phyloP scores from a whole-genome alignment of 1,140 invertebrate species.

The Heliothis virescens region DNA sequence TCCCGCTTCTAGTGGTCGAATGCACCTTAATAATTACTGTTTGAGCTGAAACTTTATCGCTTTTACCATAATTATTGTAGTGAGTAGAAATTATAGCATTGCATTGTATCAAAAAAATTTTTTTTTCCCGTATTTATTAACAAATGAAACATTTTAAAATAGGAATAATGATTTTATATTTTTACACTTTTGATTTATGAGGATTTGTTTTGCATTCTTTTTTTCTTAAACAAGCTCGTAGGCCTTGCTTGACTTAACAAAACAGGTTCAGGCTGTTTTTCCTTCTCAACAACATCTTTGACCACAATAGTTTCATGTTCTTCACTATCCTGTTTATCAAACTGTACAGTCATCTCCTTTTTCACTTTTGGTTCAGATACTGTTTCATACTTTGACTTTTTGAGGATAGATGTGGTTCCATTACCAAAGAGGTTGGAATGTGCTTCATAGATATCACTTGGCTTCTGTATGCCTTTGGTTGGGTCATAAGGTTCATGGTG shows the following conservation, averaged over 20 bases:
- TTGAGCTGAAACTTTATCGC: no score
- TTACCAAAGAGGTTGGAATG: conserved; percentile 65
- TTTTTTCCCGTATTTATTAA: no score
- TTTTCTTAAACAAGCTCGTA: conserved; percentile 77
- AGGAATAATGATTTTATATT: background rate
- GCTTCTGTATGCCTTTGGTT: conserved; percentile 72
- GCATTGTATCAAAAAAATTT: no score
- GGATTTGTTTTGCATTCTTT: conserved; percentile 67
- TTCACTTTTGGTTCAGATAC: conserved; percentile 28
- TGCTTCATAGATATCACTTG: conserved; percentile 79
- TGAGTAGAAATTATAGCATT: no score
- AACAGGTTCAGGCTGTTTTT: conserved; percentile 52
- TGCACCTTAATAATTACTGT: no score
- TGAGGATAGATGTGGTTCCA: conserved; percentile 79
- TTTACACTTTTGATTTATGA: background rate
- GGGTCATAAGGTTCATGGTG: conserved; percentile 61
- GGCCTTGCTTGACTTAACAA: conserved; percentile 62
- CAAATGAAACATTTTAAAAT: background rate
- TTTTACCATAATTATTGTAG: no score
- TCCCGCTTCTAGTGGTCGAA: no score
- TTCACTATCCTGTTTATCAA: background rate
- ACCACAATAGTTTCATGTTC: conserved; percentile 65
- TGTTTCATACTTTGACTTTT: conserved; percentile 72
- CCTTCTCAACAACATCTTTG: conserved; percentile 75
- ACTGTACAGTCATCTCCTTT: background rate